phyloP scores from a whole-genome alignment of 2,888 invertebrate genomes.

The Fragum whitleyi region DNA sequence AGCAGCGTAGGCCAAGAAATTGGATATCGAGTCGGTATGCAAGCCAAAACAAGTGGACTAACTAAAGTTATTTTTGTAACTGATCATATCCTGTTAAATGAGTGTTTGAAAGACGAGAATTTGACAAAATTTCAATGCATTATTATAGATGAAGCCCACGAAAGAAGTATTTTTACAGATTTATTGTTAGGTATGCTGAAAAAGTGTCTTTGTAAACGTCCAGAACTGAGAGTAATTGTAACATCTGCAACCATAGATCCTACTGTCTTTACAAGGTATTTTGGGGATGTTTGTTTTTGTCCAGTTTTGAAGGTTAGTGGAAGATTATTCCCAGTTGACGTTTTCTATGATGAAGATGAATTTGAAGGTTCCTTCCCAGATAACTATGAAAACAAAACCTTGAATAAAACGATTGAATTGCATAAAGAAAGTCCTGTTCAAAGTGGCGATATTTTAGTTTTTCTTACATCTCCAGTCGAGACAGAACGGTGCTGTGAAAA shows the following conservation, averaged over 20 bases:
- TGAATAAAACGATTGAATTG: slow-evolving; percentile 78
- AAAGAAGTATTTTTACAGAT: slow-evolving; percentile 84
- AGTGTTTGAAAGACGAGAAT: slow-evolving; percentile 76
- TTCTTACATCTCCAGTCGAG: slow-evolving; percentile 83
- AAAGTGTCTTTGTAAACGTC: slow-evolving; percentile 70
- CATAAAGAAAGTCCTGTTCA: slow-evolving; percentile 68
- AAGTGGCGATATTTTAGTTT: slow-evolving; percentile 85
- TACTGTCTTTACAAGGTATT: slow-evolving; percentile 81
- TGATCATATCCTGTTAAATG: slow-evolving; percentile 83
- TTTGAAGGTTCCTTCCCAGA: slow-evolving; percentile 59
- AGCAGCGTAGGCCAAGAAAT: slow-evolving; percentile 77
- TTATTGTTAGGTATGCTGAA: slow-evolving; percentile 84
- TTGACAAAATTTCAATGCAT: slow-evolving; percentile 76
- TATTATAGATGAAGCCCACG: slow-evolving; percentile 85
- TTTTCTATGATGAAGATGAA: slow-evolving; percentile 70
- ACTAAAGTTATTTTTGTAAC: slow-evolving; percentile 83
- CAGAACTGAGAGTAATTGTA: slow-evolving; percentile 82
- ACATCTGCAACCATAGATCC: slow-evolving; percentile 85
- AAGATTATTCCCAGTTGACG: slow-evolving; percentile 83
- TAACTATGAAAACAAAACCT: slow-evolving; percentile 73
- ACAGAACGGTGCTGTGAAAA: slow-evolving; percentile 78
- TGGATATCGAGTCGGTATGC: slow-evolving; percentile 81
- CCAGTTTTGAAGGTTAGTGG: slow-evolving; percentile 82
- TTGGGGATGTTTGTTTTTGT: slow-evolving; percentile 67
- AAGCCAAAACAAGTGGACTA: slow-evolving; percentile 55